Evolutionary conservation across 2,113 vertebrate genomes (phyloP), one percentile per base, ranked within the genome.

Genomic region (Tautogolabrus adspersus): DNA sequence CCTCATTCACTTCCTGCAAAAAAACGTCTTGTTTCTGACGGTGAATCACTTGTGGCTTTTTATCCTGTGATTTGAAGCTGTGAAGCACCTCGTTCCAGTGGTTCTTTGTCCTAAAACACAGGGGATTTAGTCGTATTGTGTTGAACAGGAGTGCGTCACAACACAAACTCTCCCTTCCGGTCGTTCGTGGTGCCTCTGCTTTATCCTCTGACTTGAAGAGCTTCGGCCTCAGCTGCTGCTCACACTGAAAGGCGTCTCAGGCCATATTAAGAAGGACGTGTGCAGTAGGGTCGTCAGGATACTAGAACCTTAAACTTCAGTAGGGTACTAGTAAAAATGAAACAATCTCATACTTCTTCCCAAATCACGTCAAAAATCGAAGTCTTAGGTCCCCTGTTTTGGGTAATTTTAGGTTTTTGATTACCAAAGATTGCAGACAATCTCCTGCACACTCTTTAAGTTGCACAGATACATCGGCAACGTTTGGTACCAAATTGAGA

Each of bases 131-230:
- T 62, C 38, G 82, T 54, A 85, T 84, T 90, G 89, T 88, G 79
- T 75, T 38, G 51, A 75, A 42, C 52, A 62, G 23, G 38, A 68
- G 76, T 83, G 74, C 75, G 84, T 90, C 84, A 90, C 62, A 30
- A 66, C 38, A 66, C 67, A 82, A 83, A 79, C 75, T 66, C 83
- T 88, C 79, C 80, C 84, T 91, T 91, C 89, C 91, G 89, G 88
- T 58, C 51, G 34, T 49, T 87, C 60, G 37, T 42, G 65, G 54
- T 64, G 81, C 56, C 81, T 69, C 68, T 54, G 42, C 66, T 61
- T 49, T 74, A 56, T 77, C 42, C 62, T 77, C 65, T 70, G 65
- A 44, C 42, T 58, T 12, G 22, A 65, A 58, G 67, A 13, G 55
- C 65, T 55, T 51, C 58, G 59, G 40, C 54, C 46, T 8, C 49